Evolutionary conservation across 2,113 vertebrate genomes (phyloP).

Genomic region (Miniopterus natalensis): DNA sequence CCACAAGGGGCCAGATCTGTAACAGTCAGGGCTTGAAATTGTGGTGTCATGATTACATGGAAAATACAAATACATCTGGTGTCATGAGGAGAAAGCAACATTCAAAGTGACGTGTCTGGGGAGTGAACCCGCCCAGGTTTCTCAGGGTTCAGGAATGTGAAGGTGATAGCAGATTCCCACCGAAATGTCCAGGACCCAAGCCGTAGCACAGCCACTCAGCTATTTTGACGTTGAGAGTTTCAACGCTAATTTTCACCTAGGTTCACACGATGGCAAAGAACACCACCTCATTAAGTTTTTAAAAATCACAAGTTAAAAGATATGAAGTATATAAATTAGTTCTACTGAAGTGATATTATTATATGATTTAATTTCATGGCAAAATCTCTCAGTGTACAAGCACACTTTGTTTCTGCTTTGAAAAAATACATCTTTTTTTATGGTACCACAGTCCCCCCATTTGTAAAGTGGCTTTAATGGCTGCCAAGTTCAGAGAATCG

Average conservation of each 20-base stretch:
- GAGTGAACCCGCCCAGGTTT: neutral
- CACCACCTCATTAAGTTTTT: neutral
- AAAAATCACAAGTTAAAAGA: neutral
- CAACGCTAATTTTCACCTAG: neutral
- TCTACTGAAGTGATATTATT: neutral
- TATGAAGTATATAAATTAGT: neutral
- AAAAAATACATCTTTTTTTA: neutral
- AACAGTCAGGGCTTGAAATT: neutral
- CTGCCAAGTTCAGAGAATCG: neutral
- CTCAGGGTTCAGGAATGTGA: slow-evolving; percentile 55
- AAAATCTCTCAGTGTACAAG: neutral
- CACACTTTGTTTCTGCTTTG: neutral
- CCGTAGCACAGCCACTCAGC: neutral
- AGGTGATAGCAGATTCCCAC: neutral
- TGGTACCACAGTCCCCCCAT: neutral
- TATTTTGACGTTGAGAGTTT: neutral
- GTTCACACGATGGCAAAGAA: neutral
- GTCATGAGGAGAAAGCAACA: slow-evolving; percentile 18
- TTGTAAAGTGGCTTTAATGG: neutral
- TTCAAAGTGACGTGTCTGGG: neutral
- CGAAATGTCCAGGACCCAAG: neutral
- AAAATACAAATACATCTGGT: neutral
- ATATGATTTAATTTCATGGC: neutral
- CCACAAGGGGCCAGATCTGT: neutral
- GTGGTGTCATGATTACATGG: neutral